Conservation (phyloP, 30 jellyfish, hydroid and myxozoan species). For the Catostylus mosaicus region DNA sequence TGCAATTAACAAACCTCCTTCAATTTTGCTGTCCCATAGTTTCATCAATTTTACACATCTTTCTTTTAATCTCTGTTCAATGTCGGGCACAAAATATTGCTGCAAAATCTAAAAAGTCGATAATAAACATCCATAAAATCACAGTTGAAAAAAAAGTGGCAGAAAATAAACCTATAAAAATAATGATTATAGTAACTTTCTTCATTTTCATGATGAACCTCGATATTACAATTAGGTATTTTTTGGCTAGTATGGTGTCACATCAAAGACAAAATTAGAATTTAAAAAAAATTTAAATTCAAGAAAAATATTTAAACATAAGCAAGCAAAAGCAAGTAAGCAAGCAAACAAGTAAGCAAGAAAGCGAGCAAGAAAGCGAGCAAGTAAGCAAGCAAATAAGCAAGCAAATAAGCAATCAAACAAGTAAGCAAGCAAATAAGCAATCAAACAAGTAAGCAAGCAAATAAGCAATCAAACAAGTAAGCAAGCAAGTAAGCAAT, state of each 20-base stretch:
- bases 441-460: too few species aligned
- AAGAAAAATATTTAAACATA: too few species aligned
- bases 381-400: too few species aligned
- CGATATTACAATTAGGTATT: background rate
- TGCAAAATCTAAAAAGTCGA: slow-evolving; percentile 63
- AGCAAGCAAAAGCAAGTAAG: too few species aligned
- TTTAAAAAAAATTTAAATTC: too few species aligned
- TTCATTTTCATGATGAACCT: background rate
- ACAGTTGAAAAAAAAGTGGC: background rate
- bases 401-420: too few species aligned
- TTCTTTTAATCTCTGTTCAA: slow-evolving; percentile 73
- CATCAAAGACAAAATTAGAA: background rate
- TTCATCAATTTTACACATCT: slow-evolving; percentile 51
- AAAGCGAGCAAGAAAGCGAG: too few species aligned
- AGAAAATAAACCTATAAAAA: background rate
- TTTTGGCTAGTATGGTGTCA: background rate
- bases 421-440: too few species aligned
- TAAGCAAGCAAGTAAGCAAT: too few species aligned
- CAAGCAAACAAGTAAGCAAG: too few species aligned
- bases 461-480: too few species aligned
- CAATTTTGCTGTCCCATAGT: slow-evolving; percentile 67
- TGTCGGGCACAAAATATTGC: slow-evolving; percentile 68
- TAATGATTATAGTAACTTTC: background rate
- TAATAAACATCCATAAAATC: background rate
- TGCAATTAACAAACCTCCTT: slow-evolving; percentile 40